Evolutionary conservation across 1,140 invertebrate species (phyloP), one percentile per base, ranked within the genome.

Genomic region (Scylla paramamosain): DNA sequence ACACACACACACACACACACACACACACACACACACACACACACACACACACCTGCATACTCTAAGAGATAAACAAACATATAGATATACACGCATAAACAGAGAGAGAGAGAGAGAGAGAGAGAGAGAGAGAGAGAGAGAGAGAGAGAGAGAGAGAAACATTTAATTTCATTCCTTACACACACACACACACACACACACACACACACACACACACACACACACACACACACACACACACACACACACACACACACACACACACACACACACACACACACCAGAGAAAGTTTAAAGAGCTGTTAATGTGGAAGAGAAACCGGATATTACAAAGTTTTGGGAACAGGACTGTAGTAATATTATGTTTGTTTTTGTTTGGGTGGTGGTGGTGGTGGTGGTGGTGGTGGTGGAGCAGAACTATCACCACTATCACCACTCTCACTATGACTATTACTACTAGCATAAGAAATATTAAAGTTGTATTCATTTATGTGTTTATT

Each of bases 251-350:
- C 92, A 59, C 92, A 91, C 28, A 91, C 31, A 91, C 90, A 59
- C 31, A 91, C 28, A 91, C 31, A 91, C 90, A 59, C 31, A 59
- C 90, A 91, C 48, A 91, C 45, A 59, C 45, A 91, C 90, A 39
- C 82, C 83, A 77, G 82, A 87, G 45, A 67, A 92, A 95, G 90
- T 88, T 87, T 87, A 86, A 92, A 92, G 94, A 95, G 94, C 77
- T 77, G 94, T 95, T 95, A 92, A 95, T 95, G 84, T 52, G 82
- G 39, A 92, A 32, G 87, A 82, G 94, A 88, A 86, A 92, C 90
- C 83, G 94, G 94, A 95, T 95, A 95, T 92, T 88, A 82, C 94
- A 45, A 95, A 95, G 94, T 95, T 95, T 95, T 92, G 59, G 46
- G 83, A 93, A 84, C 83, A 93, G 83, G 84, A 39, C 46, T 32